Percentiles rank a stretch among this genome's conserved stretches.
These are phyloP conservation scores for Cavia porcellus DNA, from an alignment of 2,113 vertebrate species.

Conservation along the genomic window DNA sequence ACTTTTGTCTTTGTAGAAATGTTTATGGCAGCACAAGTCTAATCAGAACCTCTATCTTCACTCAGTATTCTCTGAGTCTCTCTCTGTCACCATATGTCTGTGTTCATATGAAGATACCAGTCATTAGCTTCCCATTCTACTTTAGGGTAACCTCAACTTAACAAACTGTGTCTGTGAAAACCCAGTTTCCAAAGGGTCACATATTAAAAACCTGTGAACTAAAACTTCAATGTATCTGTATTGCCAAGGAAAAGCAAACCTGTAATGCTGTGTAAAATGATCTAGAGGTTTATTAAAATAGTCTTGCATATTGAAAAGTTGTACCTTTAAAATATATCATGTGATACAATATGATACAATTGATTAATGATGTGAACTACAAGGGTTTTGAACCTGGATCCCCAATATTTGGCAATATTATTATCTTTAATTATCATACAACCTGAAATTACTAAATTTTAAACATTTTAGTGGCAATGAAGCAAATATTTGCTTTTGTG, in stretches of 20 bases:
- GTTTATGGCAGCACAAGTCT: too few species aligned
- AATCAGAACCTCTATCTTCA: not conserved
- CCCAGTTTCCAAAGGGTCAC: not conserved
- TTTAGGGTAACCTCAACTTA: not conserved
- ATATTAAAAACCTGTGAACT: not conserved
- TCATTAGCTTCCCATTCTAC: not conserved
- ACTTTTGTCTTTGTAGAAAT: slow-evolving; percentile 64
- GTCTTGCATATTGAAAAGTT: not conserved
- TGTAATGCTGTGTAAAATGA: not conserved
- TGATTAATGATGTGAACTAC: not conserved
- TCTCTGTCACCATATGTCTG: not conserved
- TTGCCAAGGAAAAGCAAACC: not conserved
- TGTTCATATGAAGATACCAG: not conserved
- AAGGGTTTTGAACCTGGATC: not conserved
- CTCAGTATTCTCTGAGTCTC: not conserved
- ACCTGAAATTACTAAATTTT: not conserved
- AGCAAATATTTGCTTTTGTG: not conserved
- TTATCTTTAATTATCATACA: not conserved
- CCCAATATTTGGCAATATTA: not conserved
- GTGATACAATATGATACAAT: not conserved
- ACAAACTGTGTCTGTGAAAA: not conserved
- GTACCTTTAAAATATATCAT: not conserved
- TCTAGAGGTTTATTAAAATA: not conserved
- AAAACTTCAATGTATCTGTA: not conserved
- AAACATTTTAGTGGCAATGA: not conserved